These are phyloP conservation scores for Tringa solitaria DNA, from an alignment of 2,113 vertebrate species.

Conservation along the genomic window DNA sequence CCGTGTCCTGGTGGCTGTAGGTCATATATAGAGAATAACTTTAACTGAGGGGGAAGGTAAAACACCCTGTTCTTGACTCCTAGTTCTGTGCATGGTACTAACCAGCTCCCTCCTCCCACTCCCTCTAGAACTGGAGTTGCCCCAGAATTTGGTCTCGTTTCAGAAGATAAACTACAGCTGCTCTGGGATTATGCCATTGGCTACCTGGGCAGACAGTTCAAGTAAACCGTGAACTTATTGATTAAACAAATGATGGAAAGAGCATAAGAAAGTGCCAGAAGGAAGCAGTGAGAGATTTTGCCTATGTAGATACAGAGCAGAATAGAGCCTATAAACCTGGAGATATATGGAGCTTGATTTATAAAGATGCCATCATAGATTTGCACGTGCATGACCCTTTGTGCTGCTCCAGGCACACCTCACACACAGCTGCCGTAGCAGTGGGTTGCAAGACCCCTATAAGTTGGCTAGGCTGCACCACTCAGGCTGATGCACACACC, in stretches of 20 bases:
- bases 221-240: background rate
- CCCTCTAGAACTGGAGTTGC: background rate
- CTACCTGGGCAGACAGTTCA: background rate
- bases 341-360: background rate
- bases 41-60: background rate
- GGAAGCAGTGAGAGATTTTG: background rate
- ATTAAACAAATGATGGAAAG: background rate
- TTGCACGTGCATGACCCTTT: background rate
- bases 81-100: background rate
- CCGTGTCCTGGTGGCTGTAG: background rate
- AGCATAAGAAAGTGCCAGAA: background rate
- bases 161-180: background rate
- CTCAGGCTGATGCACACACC: background rate
- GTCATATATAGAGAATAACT: background rate
- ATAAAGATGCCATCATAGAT: background rate
- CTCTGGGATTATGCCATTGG: background rate
- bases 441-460: background rate
- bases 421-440: background rate
- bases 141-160: background rate
- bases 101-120: background rate
- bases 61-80: background rate
- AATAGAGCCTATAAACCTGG: background rate
- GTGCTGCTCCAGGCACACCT: background rate
- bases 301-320: background rate
- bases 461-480: background rate